Percentiles rank a stretch among this genome's conserved stretches.
Conservation (phyloP, 2,113 vertebrate species). For the Calyptomena viridis region DNA sequence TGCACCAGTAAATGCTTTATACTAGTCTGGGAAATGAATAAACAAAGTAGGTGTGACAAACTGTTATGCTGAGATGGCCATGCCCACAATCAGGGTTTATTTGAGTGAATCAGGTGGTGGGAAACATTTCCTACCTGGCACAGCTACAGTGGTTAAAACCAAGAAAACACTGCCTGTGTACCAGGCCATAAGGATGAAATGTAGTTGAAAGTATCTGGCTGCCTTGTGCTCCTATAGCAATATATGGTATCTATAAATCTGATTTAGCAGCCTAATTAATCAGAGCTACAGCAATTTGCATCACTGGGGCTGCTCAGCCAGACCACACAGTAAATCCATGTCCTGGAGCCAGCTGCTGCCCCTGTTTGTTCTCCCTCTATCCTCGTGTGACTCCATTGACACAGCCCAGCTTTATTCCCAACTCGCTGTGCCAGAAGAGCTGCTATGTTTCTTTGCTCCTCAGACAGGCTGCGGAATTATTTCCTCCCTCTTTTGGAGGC, state of each 20-base stretch:
- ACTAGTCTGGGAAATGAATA: background rate
- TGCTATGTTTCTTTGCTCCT: background rate
- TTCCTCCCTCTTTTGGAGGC: background rate
- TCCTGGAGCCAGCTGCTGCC: background rate
- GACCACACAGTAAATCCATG: background rate
- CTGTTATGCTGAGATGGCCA: background rate
- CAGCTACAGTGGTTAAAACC: background rate
- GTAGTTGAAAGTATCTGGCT: background rate
- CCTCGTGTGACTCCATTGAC: background rate
- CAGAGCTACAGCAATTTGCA: conserved; percentile 16
- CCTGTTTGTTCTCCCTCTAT: background rate
- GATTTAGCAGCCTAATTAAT: conserved; percentile 23
- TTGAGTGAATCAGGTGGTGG: background rate
- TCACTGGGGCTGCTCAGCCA: background rate
- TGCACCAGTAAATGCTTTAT: background rate
- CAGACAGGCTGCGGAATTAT: background rate
- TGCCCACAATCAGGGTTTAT: background rate
- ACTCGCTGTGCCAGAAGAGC: accelerated
- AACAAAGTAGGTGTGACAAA: background rate
- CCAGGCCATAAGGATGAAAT: conserved; percentile 20
- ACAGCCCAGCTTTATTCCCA: background rate
- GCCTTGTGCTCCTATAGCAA: background rate
- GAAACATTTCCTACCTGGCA: background rate
- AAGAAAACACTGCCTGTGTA: conserved; percentile 4
- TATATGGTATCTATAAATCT: background rate